phyloP scores from a whole-genome alignment of 2,113 vertebrate genomes.

The Aegotheles bennettii region DNA sequence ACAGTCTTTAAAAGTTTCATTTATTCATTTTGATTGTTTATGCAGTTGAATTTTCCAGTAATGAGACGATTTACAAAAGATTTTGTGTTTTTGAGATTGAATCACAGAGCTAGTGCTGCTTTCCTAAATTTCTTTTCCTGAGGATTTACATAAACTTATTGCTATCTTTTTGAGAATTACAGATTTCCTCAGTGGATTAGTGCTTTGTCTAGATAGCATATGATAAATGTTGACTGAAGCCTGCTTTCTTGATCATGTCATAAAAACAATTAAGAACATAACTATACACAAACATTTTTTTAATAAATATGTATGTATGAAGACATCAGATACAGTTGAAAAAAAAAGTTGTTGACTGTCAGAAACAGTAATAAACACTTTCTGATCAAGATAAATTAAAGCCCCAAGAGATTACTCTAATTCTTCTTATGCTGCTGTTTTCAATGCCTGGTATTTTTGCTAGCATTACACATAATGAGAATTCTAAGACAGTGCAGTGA shows the following conservation, averaged over 20 bases:
- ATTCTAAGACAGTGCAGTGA: background rate
- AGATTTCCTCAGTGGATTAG: background rate
- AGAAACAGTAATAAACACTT: background rate
- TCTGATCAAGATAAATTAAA: background rate
- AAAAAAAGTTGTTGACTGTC: background rate
- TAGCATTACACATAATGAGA: background rate
- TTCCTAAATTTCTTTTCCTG: background rate
- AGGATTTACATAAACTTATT: background rate
- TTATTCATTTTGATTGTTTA: background rate
- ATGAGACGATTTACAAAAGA: background rate
- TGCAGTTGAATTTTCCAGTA: background rate
- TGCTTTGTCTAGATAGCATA: background rate
- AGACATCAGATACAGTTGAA: background rate
- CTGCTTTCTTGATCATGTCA: background rate
- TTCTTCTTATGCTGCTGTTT: background rate
- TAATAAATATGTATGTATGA: background rate
- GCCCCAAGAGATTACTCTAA: background rate
- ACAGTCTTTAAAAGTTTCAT: background rate
- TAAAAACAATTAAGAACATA: background rate
- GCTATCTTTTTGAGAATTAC: background rate
- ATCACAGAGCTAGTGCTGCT: background rate
- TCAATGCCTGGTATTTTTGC: background rate
- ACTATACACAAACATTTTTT: background rate
- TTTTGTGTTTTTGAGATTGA: background rate
- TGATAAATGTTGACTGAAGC: background rate